phyloP scores from a whole-genome alignment of 2,797 vertebrate genomes.

The Apogon talboti region DNA sequence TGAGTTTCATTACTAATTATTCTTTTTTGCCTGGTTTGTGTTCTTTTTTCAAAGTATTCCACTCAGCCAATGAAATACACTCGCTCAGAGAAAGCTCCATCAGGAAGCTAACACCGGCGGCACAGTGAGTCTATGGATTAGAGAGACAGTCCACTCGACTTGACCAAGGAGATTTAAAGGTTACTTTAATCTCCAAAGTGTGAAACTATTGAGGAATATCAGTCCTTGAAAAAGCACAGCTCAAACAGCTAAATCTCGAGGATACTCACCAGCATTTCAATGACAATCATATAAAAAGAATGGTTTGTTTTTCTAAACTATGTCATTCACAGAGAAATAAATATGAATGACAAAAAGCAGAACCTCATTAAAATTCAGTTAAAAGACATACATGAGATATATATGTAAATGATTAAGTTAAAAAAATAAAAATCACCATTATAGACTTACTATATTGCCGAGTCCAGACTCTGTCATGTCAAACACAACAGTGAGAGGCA shows the following conservation, averaged over 20 bases:
- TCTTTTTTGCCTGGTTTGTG: constrained; percentile 18
- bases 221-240: constrained; percentile 53
- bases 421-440: background rate
- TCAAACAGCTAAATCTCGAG: constrained; percentile 47
- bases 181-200: constrained; percentile 81
- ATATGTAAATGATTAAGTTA: background rate
- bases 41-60: constrained; percentile 52
- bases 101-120: constrained; percentile 44
- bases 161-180: constrained; percentile 83
- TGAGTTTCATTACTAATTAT: constrained; percentile 41
- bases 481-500: constrained; percentile 94
- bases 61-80: constrained; percentile 42
- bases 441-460: constrained; percentile 91
- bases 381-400: background rate
- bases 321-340: background rate
- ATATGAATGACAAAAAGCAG: background rate
- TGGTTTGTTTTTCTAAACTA: background rate
- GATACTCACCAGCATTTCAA: constrained; percentile 24
- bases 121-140: constrained; percentile 74
- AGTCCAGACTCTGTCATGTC: constrained; percentile 96
- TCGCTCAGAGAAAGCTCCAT: constrained; percentile 31
- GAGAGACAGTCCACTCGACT: constrained; percentile 53
- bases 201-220: constrained; percentile 67
- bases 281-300: constrained; percentile 15
- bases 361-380: background rate